These are phyloP conservation scores for Pectinophora gossypiella DNA, from an alignment of 1,140 invertebrate genomes.

Conservation along the genomic window DNA sequence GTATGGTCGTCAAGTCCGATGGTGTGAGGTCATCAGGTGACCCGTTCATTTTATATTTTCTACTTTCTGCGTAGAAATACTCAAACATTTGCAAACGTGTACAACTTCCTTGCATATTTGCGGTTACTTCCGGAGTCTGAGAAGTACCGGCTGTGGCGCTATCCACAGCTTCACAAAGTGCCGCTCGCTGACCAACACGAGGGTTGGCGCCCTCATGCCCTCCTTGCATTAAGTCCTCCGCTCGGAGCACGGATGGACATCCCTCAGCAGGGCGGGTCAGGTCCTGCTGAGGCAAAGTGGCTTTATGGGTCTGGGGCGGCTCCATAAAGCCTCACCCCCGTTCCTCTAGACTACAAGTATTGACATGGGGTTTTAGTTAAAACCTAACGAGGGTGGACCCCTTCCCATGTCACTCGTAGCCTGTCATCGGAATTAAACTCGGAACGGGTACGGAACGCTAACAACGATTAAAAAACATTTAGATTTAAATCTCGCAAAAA, in stretches of 20 bases:
- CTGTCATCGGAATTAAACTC: slow-evolving; percentile 4
- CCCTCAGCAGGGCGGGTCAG: slow-evolving; percentile 12
- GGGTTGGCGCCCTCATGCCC: slow-evolving; percentile 12
- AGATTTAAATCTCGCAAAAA: too few species aligned
- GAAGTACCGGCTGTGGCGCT: too few species aligned
- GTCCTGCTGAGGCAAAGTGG: slow-evolving; percentile 11
- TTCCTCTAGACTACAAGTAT: not conserved
- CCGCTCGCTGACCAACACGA: slow-evolving; percentile 12
- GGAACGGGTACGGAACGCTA: too few species aligned
- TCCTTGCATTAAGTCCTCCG: slow-evolving; percentile 9
- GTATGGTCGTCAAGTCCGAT: too few species aligned
- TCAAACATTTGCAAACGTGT: too few species aligned
- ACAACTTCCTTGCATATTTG: too few species aligned
- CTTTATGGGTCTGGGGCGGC: slow-evolving; percentile 11
- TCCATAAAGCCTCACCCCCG: slow-evolving; percentile 10
- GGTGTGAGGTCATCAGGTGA: too few species aligned
- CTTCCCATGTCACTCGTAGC: slow-evolving; percentile 6
- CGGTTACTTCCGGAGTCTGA: too few species aligned
- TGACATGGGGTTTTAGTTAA: slow-evolving; percentile 7
- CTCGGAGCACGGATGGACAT: slow-evolving; percentile 10
- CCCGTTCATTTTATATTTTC: too few species aligned
- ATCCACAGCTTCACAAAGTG: too few species aligned
- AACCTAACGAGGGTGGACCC: slow-evolving; percentile 13
- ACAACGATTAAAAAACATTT: too few species aligned
- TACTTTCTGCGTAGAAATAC: too few species aligned